phyloP scores from a whole-genome alignment of 2,888 invertebrate genomes.

The Coecobrya sp. region DNA sequence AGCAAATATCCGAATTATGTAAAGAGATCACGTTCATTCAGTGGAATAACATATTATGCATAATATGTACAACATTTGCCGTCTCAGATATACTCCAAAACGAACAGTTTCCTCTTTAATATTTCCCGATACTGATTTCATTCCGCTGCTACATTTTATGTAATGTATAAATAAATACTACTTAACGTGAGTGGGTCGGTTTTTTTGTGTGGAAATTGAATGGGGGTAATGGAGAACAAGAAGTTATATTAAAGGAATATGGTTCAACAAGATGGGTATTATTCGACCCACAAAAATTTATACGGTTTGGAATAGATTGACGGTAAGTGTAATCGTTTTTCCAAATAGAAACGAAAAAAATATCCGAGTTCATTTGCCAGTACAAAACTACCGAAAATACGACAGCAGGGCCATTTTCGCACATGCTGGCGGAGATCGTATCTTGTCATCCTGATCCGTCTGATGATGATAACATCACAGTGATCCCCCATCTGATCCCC shows the following conservation, averaged over 20 bases:
- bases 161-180: constrained; percentile 29
- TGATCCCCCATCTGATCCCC: constrained; percentile 1
- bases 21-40: constrained; percentile 19
- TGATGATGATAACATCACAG: neutral
- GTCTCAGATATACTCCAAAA: neutral
- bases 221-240: neutral
- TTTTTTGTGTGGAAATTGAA: neutral
- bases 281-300: constrained; percentile 46
- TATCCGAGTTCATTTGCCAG: neutral
- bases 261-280: neutral
- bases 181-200: neutral
- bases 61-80: neutral
- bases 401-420: constrained; percentile 23
- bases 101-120: constrained; percentile 20
- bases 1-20: constrained; percentile 43
- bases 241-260: neutral
- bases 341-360: neutral
- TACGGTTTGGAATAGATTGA: neutral
- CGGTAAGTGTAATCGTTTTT: neutral
- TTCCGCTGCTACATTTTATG: neutral
- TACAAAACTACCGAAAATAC: neutral
- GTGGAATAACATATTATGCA: neutral
- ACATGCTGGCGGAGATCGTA: constrained; percentile 60
- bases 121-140: constrained; percentile 23
- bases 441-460: neutral